A percentile compares a stretch with the other conserved stretches of the same genome.
Evolutionary conservation across 2,888 invertebrate species (phyloP).

Genomic region (Napeogenes inachia): DNA sequence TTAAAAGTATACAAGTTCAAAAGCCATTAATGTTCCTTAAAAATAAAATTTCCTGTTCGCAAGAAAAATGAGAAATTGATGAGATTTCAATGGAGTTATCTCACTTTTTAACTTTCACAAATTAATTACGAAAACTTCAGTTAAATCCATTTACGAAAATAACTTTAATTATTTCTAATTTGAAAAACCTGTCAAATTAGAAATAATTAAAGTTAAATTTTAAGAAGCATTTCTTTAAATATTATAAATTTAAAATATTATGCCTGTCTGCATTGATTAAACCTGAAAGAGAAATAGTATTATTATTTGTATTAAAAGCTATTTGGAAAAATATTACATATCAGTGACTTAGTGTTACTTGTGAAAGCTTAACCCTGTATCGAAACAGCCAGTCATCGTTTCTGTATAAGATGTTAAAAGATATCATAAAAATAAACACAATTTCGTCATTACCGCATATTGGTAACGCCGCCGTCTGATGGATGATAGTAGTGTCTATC

Average conservation of each 20-base stretch:
- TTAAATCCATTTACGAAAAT: constrained; percentile 21
- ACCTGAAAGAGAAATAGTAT: too few species aligned
- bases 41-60: constrained; percentile 9
- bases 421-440: background rate
- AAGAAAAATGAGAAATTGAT: constrained; percentile 9
- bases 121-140: constrained; percentile 24
- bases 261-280: too few species aligned
- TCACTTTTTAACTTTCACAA: constrained; percentile 26
- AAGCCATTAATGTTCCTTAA: background rate
- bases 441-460: background rate
- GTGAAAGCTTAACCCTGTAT: too few species aligned
- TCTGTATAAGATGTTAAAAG: background rate
- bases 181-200: constrained; percentile 21
- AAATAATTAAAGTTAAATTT: too few species aligned
- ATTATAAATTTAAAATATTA: too few species aligned
- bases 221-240: background rate
- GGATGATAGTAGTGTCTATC: constrained; percentile 62
- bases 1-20: background rate
- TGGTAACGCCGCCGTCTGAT: constrained; percentile 44
- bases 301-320: too few species aligned
- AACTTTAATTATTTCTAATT: too few species aligned
- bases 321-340: too few species aligned
- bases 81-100: constrained; percentile 21
- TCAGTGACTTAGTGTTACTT: too few species aligned
- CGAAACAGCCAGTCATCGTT: too few species aligned